These are phyloP conservation scores for Callimorpha dominula DNA, from an alignment of 2,888 invertebrate genomes.

Conservation along the genomic window DNA sequence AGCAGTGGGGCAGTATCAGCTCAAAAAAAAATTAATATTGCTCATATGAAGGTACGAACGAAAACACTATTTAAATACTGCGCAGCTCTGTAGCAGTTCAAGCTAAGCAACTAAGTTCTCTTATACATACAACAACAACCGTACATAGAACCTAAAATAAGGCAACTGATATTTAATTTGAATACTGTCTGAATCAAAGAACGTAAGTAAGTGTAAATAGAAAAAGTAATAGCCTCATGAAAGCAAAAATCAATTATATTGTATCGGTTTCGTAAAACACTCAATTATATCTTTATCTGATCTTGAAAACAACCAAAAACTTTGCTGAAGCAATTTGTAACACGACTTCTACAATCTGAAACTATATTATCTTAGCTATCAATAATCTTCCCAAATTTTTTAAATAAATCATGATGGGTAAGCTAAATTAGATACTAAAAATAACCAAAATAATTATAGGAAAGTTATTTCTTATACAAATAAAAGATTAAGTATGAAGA, in stretches of 20 bases:
- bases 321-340: conserved; percentile 16
- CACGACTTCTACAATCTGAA: conserved; percentile 8
- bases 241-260: conserved; percentile 13
- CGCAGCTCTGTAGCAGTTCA: too few relatives aligned
- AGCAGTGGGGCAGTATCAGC: too few relatives aligned
- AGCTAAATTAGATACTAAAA: not conserved
- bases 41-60: too few relatives aligned
- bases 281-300: conserved; percentile 22
- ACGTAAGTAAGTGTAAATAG: too few relatives aligned
- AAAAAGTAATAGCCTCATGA: not conserved
- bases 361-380: conserved; percentile 8
- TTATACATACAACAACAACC: too few relatives aligned
- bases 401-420: not conserved
- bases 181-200: too few relatives aligned
- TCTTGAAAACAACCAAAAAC: conserved; percentile 17
- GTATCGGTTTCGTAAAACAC: conserved; percentile 19
- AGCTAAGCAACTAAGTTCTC: too few relatives aligned
- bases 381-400: not conserved
- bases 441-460: not conserved
- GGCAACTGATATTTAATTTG: too few relatives aligned
- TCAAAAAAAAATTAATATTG: too few relatives aligned
- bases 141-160: too few relatives aligned
- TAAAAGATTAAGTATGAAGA: too few relatives aligned
- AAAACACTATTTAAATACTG: too few relatives aligned
- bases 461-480: not conserved